phyloP scores from a whole-genome alignment of 2,888 invertebrate species.

The Branchellion lobata region DNA sequence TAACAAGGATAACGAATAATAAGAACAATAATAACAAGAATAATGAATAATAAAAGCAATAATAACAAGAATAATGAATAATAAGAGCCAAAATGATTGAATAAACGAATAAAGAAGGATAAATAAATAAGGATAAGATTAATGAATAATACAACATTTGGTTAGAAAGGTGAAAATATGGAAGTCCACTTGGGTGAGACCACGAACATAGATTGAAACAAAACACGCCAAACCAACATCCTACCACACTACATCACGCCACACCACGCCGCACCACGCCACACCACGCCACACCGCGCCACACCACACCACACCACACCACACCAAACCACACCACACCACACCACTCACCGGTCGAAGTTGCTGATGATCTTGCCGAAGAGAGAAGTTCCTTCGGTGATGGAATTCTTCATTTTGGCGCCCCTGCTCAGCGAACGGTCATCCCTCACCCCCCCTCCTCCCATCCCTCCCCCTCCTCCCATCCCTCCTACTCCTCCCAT shows the following conservation, averaged over 20 bases:
- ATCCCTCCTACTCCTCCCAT: not conserved
- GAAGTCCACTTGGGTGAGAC: too few species aligned
- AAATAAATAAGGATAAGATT: too few species aligned
- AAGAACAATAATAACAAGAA: too few species aligned
- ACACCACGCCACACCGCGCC: not conserved
- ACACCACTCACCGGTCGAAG: slow-evolving; percentile 58
- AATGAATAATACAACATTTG: too few species aligned
- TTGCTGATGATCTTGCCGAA: slow-evolving; percentile 85
- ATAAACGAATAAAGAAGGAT: too few species aligned
- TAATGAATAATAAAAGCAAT: too few species aligned
- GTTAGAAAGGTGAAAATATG: too few species aligned
- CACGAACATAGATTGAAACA: too few species aligned
- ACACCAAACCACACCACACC: not conserved
- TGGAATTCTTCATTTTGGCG: slow-evolving; percentile 84
- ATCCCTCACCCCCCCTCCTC: slow-evolving; percentile 56
- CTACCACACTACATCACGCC: not conserved
- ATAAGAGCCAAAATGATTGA: too few species aligned
- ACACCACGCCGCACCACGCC: not conserved
- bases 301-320: not conserved
- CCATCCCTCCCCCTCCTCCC: slow-evolving; percentile 9
- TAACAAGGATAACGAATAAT: too few species aligned
- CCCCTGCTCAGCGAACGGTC: slow-evolving; percentile 63
- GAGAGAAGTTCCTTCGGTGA: slow-evolving; percentile 75
- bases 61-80: too few species aligned
- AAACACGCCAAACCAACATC: too few species aligned